Evolutionary conservation across 2,888 invertebrate species (phyloP), one percentile per base, ranked within the genome.

Genomic region (Phaedon cochleariae): DNA sequence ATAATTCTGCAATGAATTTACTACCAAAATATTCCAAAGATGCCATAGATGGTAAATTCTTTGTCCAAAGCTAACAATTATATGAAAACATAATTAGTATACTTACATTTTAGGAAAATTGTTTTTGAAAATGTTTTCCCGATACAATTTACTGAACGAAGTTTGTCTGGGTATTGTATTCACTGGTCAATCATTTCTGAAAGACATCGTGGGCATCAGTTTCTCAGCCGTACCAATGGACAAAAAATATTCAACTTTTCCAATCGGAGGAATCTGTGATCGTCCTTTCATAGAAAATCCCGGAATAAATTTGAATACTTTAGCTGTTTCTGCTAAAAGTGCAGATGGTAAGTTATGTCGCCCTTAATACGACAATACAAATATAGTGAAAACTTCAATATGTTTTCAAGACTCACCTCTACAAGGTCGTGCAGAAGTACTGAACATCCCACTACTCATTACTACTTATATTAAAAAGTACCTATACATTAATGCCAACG

Each of bases 131-230:
- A 65, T 34, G 17, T 69, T 71, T 62, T 84, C 85, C 20, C 77
- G 85, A 59, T 79, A 86, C 0, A 77, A 84, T 0, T 79, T 85
- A 0, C 75, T 87, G 1, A 83, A 84, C 2, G 85, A 86, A 66
- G 86, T 86, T 31, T 87, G 87, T 62, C 78, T 87, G 4, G 87
- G 87, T 0, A 82, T 86, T 0, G 85, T 85, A 0, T 86, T 87
- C 74, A 86, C 87, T 0, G 86, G 86, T 7, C 85, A 85, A 57
- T 84, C 85, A 1, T 87, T 87, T 60, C 76, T 82, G 62, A 84
- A 85, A 54, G 80, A 84, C 48, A 74, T 75, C 7, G 66, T 81
- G 12, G 80, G 81, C 15, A 70, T 78, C 4, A 80, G 87, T 73
- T 87, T 85, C 75, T 86, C 86, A 1, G 85, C 74, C 1, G 67